These are phyloP conservation scores for Malthinus seriepunctatus DNA, from an alignment of 2,888 invertebrate species.

Conservation along the genomic window DNA sequence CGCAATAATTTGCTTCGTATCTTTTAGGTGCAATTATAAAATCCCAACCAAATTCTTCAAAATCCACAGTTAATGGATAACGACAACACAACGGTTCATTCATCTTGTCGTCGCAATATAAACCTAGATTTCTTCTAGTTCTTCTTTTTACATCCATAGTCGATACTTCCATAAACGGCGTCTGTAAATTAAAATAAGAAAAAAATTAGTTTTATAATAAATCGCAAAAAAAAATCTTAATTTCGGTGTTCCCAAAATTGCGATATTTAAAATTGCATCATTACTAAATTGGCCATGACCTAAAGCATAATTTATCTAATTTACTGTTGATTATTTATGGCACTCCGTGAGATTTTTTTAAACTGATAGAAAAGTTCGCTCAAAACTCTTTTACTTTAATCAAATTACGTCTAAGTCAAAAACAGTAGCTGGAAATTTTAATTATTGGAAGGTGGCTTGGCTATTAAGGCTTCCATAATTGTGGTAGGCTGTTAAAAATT, in stretches of 20 bases:
- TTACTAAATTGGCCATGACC: conserved; percentile 7
- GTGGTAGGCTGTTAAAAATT: too few species aligned
- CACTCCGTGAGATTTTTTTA: neutral
- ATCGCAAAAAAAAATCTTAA: neutral
- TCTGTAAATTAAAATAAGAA: conserved; percentile 48
- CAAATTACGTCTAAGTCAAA: too few species aligned
- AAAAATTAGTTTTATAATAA: too few species aligned
- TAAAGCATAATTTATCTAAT: conserved; percentile 6
- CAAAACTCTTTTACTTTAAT: neutral
- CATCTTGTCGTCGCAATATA: conserved; percentile 79
- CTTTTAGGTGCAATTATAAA: conserved; percentile 96
- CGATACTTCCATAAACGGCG: conserved; percentile 64
- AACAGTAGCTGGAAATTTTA: too few species aligned
- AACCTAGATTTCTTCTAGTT: conserved; percentile 75
- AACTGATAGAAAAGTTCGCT: neutral
- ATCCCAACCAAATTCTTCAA: conserved; percentile 95
- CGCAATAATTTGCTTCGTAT: conserved; percentile 95
- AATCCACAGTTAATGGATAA: conserved; percentile 91
- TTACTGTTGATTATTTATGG: conserved; percentile 7
- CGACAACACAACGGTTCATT: conserved; percentile 89
- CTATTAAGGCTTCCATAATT: too few species aligned
- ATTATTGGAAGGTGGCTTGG: too few species aligned
- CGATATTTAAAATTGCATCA: conserved; percentile 6
- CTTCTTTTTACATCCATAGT: conserved; percentile 64
- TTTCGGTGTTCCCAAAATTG: neutral